Evolutionary conservation across 2,113 vertebrate species (phyloP), one percentile per base, ranked within the genome.

Genomic region (Haemorhous mexicanus): DNA sequence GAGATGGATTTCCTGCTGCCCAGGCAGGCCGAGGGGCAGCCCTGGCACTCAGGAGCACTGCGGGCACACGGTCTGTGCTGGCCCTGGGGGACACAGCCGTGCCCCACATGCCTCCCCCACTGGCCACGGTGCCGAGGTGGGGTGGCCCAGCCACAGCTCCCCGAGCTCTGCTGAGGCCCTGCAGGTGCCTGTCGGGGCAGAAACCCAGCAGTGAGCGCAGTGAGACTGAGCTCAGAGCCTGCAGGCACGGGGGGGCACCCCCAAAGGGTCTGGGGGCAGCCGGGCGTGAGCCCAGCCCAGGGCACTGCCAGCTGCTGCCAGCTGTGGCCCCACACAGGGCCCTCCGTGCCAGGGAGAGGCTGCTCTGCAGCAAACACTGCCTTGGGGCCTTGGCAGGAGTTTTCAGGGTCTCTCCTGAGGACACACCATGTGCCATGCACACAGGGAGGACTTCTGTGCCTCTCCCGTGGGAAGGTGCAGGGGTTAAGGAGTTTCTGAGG

Each of bases 151-250:
- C 7, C 4, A 0, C 44, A 9, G n/a, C 23, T 79, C 39, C 22
- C 0, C 0, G 10, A 77, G 61, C 49, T 12, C 66, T 26, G 41
- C 10, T n/a, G 41, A 18, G 22, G 22, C 19, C 15, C 47, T 28
- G n/a, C 55, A 39, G 49, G 53, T 16, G 74, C 55, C 41, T 30
- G 46, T 7, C 3, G 16, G 64, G n/a, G 41, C 43, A 32, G 39
- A 23, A 43, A 17, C 6, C 4, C 24, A 2, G 35, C 49, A 1
- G 13, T 2, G 67, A 62, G 58, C 0, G 0, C 32, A 1, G 10
- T 1, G 47, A 20, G 11, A 10, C 14, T 2, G 14, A 72, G 52
- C 56, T 39, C 62, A 1, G 62, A 44, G 30, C 26, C 26, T 19
- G 43, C n/a, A 10, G 81, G 28, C 16, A 9, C 9, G 1, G 64